Percentiles rank a stretch among this genome's conserved stretches.
These are phyloP conservation scores for Equus przewalskii DNA, from an alignment of 2,113 vertebrate species.

Conservation along the genomic window DNA sequence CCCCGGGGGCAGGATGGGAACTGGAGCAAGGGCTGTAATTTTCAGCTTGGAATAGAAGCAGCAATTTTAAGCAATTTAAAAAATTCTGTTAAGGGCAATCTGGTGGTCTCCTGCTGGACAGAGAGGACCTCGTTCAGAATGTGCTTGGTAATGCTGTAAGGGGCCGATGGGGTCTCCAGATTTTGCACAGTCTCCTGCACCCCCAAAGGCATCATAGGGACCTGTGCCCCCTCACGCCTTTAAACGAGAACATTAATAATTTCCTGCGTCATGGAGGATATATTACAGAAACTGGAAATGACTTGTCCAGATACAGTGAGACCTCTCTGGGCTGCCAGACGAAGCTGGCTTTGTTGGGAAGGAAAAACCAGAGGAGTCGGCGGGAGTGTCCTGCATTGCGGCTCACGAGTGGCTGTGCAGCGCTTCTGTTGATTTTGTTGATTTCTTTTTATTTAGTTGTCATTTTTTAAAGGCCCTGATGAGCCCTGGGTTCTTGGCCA, in stretches of 20 bases:
- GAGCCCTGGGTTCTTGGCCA: not conserved
- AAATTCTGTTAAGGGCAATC: slow-evolving; percentile 62
- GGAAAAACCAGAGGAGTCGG: not conserved
- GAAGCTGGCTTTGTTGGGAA: not conserved
- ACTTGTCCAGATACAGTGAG: slow-evolving; percentile 44
- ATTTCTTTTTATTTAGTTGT: not conserved
- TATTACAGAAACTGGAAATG: slow-evolving; percentile 14
- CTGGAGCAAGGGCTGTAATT: slow-evolving; percentile 69
- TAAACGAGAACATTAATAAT: not conserved
- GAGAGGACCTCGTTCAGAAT: not conserved
- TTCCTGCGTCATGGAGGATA: not conserved
- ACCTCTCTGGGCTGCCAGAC: not conserved
- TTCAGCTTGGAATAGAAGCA: slow-evolving; percentile 81
- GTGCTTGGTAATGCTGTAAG: not conserved
- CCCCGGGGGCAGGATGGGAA: slow-evolving; percentile 50
- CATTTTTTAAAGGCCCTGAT: not conserved
- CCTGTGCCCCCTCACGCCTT: not conserved
- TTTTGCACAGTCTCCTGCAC: not conserved
- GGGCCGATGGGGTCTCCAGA: not conserved
- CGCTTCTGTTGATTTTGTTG: not conserved
- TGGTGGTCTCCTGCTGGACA: slow-evolving; percentile 33
- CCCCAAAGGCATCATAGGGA: not conserved
- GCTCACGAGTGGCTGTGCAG: not conserved
- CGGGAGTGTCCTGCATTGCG: not conserved
- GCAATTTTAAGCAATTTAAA: slow-evolving; percentile 80